phyloP scores from a whole-genome alignment of 2,797 vertebrate species.

The Eleutherodactylus coqui region DNA sequence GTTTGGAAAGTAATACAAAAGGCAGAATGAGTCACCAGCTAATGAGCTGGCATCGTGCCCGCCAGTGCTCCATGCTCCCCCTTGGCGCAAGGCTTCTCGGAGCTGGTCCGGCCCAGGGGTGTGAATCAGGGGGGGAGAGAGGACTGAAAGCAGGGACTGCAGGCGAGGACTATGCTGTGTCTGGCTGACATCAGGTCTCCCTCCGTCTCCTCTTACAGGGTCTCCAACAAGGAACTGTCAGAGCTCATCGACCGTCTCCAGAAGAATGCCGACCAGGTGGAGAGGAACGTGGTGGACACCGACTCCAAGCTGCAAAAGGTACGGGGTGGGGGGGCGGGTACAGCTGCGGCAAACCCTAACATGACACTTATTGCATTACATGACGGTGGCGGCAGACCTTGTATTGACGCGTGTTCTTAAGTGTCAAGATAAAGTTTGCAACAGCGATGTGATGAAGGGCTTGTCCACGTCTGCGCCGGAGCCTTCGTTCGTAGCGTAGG shows the following conservation, averaged over 20 bases:
- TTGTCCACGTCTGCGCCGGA: too few species aligned
- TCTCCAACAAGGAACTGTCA: slow-evolving; percentile 82
- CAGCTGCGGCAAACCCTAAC: too few species aligned
- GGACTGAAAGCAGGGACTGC: background rate
- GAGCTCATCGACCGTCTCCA: slow-evolving; percentile 91
- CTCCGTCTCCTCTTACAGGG: slow-evolving; percentile 67
- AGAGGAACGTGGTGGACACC: slow-evolving; percentile 88
- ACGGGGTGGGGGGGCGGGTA: background rate
- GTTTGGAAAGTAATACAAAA: slow-evolving; percentile 59
- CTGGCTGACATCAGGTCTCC: slow-evolving; percentile 37
- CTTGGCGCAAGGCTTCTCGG: slow-evolving; percentile 44
- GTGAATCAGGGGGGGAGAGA: slow-evolving; percentile 46
- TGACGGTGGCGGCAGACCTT: too few species aligned
- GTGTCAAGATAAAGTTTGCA: too few species aligned
- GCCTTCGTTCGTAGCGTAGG: too few species aligned
- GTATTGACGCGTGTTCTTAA: too few species aligned
- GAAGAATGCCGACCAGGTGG: slow-evolving; percentile 95
- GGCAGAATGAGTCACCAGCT: slow-evolving; percentile 58
- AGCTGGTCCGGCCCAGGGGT: slow-evolving; percentile 44
- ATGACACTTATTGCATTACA: too few species aligned
- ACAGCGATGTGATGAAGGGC: too few species aligned
- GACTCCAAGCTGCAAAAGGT: slow-evolving; percentile 93
- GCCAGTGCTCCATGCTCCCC: slow-evolving; percentile 38
- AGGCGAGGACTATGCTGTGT: slow-evolving; percentile 41
- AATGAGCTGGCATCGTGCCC: slow-evolving; percentile 53